phyloP scores from a whole-genome alignment of 2,113 vertebrate genomes.

The Isurus oxyrinchus region DNA sequence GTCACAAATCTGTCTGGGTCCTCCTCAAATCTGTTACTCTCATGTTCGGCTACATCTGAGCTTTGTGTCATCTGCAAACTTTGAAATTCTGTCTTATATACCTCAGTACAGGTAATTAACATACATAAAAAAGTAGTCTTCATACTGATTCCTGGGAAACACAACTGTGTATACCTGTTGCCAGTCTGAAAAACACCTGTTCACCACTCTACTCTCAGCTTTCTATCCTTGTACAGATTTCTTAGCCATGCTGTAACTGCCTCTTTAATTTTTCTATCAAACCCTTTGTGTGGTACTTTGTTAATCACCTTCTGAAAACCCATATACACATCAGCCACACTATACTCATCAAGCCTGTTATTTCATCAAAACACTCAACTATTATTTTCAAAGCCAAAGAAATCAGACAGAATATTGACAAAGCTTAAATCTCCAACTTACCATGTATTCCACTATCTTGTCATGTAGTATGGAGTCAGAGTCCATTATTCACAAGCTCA shows the following conservation, averaged over 20 bases:
- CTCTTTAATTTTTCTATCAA: neutral
- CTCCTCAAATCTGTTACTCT: neutral
- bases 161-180: neutral
- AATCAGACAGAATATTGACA: neutral
- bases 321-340: neutral
- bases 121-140: neutral
- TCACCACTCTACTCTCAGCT: neutral
- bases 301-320: neutral
- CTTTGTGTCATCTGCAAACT: neutral
- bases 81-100: neutral
- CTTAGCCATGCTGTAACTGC: neutral
- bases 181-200: neutral
- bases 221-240: neutral
- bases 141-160: neutral
- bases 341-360: neutral
- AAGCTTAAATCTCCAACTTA: neutral
- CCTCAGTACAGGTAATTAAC: neutral
- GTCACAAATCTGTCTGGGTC: neutral
- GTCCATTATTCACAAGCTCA: conserved; percentile 27
- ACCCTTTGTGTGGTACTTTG: neutral
- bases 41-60: neutral
- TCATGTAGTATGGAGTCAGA: conserved; percentile 25
- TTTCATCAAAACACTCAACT: neutral
- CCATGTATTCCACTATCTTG: conserved; percentile 31
- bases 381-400: neutral